These are phyloP conservation scores for Atractosteus spatula DNA, from an alignment of 2,113 vertebrate species.

Conservation along the genomic window DNA sequence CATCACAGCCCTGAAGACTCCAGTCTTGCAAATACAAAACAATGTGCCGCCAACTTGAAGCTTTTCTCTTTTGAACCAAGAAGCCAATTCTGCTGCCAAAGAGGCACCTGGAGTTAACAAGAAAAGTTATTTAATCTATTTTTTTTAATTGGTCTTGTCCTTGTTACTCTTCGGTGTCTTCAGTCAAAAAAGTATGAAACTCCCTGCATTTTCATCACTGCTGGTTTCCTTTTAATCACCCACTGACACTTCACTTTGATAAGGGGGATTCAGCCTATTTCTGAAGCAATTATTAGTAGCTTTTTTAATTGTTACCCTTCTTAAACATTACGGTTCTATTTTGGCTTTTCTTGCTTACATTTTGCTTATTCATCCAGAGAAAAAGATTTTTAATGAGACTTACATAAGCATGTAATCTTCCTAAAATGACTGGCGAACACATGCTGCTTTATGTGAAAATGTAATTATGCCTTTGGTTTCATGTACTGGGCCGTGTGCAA, in stretches of 20 bases:
- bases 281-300: too few species aligned
- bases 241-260: not conserved
- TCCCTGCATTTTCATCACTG: not conserved
- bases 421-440: slow-evolving; percentile 52
- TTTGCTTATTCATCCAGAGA: slow-evolving; percentile 50
- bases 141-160: not conserved
- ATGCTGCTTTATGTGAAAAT: slow-evolving; percentile 37
- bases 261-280: too few species aligned
- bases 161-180: not conserved
- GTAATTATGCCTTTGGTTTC: slow-evolving; percentile 40
- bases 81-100: not conserved
- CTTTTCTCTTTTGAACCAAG: not conserved
- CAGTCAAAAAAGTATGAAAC: not conserved
- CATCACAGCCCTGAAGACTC: not conserved
- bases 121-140: not conserved
- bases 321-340: slow-evolving; percentile 14
- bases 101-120: not conserved
- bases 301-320: too few species aligned
- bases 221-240: not conserved
- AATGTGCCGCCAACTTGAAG: not conserved
- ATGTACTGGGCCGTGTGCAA: slow-evolving; percentile 31
- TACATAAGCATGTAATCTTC: slow-evolving; percentile 54
- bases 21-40: not conserved
- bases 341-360: slow-evolving; percentile 1
- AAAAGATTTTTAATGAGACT: slow-evolving; percentile 53